Base-by-base conservation (phyloP, 2,888 invertebrate species). In the Leptopilina drosophilae region DNA sequence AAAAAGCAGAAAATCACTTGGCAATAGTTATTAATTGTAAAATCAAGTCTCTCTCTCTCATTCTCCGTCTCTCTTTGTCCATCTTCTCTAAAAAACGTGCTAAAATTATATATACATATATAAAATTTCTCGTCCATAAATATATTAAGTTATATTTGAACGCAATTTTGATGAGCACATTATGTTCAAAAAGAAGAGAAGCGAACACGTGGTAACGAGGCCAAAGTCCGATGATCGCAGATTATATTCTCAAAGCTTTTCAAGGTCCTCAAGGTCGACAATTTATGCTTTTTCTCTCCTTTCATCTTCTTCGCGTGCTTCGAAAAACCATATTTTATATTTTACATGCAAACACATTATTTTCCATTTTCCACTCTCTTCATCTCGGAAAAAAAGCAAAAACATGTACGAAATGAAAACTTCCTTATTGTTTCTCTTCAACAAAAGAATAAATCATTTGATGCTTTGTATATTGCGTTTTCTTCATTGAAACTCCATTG, bases 181-280 rank as follows among this genome's bases (percentile, higher is more conserved):
- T 9, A 49, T 49, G 49, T 49, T 49, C 49, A 76, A 77, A 77
- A 33, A 33, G 65, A 78, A 69, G 78, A 76, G 77, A 42, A 66
- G 76, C 79, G 78, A 80, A 80, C 82, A 83, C 80, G 84, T 81
- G 83, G 81, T 83, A 78, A 83, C 79, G 81, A 62, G 82, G 83
- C 82, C 81, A 80, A 83, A 83, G 84, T 80, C 83, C 83, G 81
- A 69, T 83, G 84, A 84, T 82, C 82, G 42, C 42, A 42, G 42
- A 42, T 33, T 33, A 33, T 42, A 78, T 64, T 69, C 80, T 79
- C 85, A 84, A 87, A 84, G 49, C 49, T 49, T 85, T 84, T 80
- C 85, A 85, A 87, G 84, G 85, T 85, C 84, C 82, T 83, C 87
- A 86, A 87, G 87, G 86, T 86, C 87, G 84, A 81, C 84, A 73